Evolutionary conservation across 2,797 vertebrate genomes (phyloP).

Genomic region (Labeo calbasu): DNA sequence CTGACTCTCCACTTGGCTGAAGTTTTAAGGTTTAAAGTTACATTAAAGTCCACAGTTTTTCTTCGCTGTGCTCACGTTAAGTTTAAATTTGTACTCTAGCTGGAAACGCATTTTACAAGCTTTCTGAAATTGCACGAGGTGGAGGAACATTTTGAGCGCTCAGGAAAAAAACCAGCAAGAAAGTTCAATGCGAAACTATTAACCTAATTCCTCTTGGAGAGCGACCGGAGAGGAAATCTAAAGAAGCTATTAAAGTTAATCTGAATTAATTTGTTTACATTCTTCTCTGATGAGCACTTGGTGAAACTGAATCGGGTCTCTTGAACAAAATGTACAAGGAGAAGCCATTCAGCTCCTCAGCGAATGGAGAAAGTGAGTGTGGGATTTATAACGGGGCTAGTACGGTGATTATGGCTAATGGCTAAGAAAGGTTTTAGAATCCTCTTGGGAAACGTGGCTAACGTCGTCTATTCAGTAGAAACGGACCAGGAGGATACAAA

Average conservation of each 20-base stretch:
- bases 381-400: conserved; percentile 23
- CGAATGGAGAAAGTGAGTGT: conserved; percentile 14
- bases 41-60: conserved; percentile 48
- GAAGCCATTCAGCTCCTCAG: conserved; percentile 29
- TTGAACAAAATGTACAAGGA: conserved; percentile 15
- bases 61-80: conserved; percentile 42
- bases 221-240: conserved; percentile 58
- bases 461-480: not conserved
- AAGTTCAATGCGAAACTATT: conserved; percentile 56
- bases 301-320: conserved; percentile 42
- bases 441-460: not conserved
- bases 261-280: conserved; percentile 69
- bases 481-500: not conserved
- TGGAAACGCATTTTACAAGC: conserved; percentile 19
- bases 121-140: conserved; percentile 31
- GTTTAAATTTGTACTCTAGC: conserved; percentile 40
- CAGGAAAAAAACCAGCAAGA: not conserved
- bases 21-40: conserved; percentile 55
- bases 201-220: conserved; percentile 60
- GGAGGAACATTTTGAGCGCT: not conserved
- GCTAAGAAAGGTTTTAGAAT: conserved; percentile 10
- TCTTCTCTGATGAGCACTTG: conserved; percentile 57
- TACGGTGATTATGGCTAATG: conserved; percentile 21
- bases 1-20: conserved; percentile 48
- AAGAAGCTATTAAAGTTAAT: conserved; percentile 65